A percentile compares a stretch with the other conserved stretches of the same genome.
These are phyloP conservation scores for Hipparchia sbordonii DNA, from an alignment of 2,888 invertebrate genomes.

Conservation along the genomic window DNA sequence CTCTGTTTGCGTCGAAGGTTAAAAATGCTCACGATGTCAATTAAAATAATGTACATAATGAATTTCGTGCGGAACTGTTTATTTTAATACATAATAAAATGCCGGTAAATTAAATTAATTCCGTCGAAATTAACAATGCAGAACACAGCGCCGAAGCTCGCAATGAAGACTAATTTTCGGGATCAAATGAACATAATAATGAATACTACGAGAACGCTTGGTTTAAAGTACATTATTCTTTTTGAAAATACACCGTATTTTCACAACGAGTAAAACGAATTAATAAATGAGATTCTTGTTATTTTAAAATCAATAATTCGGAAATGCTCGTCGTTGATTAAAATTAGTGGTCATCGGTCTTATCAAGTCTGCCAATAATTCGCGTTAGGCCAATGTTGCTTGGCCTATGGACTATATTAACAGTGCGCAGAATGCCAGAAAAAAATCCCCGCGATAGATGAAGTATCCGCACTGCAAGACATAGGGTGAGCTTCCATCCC, in stretches of 20 bases:
- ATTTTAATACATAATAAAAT: constrained; percentile 21
- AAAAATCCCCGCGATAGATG: too few species aligned
- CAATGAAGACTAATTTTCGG: constrained; percentile 18
- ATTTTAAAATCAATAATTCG: constrained; percentile 1
- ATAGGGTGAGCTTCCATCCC: too few species aligned
- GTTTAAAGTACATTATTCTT: neutral
- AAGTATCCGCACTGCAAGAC: too few species aligned
- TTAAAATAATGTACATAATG: neutral
- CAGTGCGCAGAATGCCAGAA: too few species aligned
- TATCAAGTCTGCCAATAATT: too few species aligned
- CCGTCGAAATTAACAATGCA: constrained; percentile 19
- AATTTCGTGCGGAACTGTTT: constrained; percentile 13
- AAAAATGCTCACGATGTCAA: neutral
- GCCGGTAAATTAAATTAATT: constrained; percentile 20
- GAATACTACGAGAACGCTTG: constrained; percentile 5
- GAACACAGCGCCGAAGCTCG: constrained; percentile 13
- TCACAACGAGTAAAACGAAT: neutral
- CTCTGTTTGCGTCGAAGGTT: too few species aligned
- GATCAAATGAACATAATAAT: constrained; percentile 22
- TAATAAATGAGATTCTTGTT: neutral
- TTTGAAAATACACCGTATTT: constrained; percentile 13
- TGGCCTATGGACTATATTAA: too few species aligned
- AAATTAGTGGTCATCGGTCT: neutral
- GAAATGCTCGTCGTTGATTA: neutral
- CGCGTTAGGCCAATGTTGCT: too few species aligned